A percentile compares a stretch with the other conserved stretches of the same genome.
phyloP scores from a whole-genome alignment of 2,113 vertebrate genomes.

The Centropus bengalensis region DNA sequence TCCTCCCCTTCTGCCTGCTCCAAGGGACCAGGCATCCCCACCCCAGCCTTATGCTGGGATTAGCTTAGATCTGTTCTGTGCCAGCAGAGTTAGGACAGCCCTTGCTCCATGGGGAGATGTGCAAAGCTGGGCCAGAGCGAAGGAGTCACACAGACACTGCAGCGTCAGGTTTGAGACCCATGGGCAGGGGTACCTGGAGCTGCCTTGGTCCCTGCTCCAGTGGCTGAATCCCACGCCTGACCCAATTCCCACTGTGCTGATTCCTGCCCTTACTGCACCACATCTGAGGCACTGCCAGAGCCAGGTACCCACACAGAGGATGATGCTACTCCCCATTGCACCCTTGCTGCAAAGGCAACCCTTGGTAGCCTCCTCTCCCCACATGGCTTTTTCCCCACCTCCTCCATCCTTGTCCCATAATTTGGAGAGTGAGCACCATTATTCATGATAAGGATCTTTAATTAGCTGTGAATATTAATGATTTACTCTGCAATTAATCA shows the following conservation, averaged over 20 bases:
- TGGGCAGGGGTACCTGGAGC: not conserved
- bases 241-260: fast-evolving
- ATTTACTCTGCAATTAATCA: conserved; percentile 72
- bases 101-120: not conserved
- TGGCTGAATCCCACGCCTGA: not conserved
- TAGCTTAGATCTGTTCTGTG: not conserved
- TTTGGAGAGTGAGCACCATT: conserved; percentile 53
- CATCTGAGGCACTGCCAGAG: not conserved
- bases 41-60: not conserved
- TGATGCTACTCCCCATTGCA: fast-evolving
- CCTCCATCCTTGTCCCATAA: conserved; percentile 21
- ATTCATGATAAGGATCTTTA: conserved; percentile 73
- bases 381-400: not conserved
- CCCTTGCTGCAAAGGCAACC: not conserved
- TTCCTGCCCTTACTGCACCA: not conserved
- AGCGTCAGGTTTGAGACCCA: not conserved
- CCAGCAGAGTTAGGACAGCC: not conserved
- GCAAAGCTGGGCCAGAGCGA: not conserved
- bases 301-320: not conserved
- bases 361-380: not conserved
- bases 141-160: too few species aligned
- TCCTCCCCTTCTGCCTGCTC: not conserved
- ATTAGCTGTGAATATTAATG: conserved; percentile 77
- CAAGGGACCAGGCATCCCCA: not conserved
- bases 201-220: not conserved